A percentile compares a stretch with the other conserved stretches of the same genome.
These are phyloP conservation scores for Drosophila melanica DNA, from an alignment of 1,140 invertebrate genomes.

Conservation along the genomic window DNA sequence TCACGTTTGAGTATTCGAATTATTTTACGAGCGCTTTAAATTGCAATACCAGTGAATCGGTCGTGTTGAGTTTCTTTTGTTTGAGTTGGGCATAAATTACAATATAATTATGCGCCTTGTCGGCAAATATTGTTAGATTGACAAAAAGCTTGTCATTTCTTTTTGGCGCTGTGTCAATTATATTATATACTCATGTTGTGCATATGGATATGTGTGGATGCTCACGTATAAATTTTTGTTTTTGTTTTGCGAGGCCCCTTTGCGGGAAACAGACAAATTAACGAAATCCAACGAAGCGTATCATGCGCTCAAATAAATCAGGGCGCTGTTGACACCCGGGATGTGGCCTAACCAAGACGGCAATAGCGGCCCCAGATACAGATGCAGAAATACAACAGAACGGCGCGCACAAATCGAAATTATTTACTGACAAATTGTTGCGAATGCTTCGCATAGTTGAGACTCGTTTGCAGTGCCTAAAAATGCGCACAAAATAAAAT, in stretches of 20 bases:
- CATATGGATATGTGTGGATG: not conserved
- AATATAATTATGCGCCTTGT: constrained; percentile 81
- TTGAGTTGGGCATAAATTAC: constrained; percentile 68
- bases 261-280: constrained; percentile 81
- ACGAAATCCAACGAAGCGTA: constrained; percentile 82
- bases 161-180: constrained; percentile 62
- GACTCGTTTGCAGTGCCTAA: constrained; percentile 46
- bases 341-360: constrained; percentile 38
- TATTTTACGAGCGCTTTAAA: constrained; percentile 70
- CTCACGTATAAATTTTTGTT: not conserved
- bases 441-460: constrained; percentile 64
- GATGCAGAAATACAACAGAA: constrained; percentile 24
- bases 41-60: constrained; percentile 34
- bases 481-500: constrained; percentile 66
- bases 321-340: constrained; percentile 78
- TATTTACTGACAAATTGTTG: constrained; percentile 84
- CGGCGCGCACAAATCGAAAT: constrained; percentile 62
- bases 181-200: constrained; percentile 10
- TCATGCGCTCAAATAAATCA: constrained; percentile 83
- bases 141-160: constrained; percentile 53
- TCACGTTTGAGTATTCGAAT: constrained; percentile 67
- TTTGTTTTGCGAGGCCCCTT: constrained; percentile 23
- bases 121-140: constrained; percentile 67
- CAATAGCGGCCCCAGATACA: constrained; percentile 40
- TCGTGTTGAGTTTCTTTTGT: constrained; percentile 41